Evolutionary conservation across 2,888 invertebrate species (phyloP).

Genomic region (Sminthurides aquaticus): DNA sequence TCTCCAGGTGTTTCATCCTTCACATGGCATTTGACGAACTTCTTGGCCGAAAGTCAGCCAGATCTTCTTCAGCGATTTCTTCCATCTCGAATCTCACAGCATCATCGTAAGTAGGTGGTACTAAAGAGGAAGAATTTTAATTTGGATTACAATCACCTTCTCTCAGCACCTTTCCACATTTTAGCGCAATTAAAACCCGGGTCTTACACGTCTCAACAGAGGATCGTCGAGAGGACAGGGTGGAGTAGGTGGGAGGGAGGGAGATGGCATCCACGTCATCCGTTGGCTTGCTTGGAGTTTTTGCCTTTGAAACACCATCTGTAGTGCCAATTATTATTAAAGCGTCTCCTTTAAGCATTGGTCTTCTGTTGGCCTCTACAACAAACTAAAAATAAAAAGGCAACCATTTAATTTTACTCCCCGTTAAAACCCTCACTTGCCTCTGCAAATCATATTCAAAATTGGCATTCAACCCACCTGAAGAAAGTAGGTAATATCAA

Average conservation of each 20-base stretch:
- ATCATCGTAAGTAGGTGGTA: constrained; percentile 9
- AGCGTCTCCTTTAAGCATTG: constrained; percentile 10
- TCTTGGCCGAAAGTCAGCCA: neutral
- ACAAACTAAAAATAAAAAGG: constrained; percentile 4
- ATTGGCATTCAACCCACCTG: constrained; percentile 10
- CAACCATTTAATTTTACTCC: neutral
- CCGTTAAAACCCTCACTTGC: too few species aligned
- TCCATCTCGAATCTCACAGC: neutral
- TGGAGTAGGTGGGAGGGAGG: constrained; percentile 16
- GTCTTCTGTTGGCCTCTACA: constrained; percentile 11
- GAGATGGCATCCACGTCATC: neutral
- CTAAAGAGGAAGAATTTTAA: constrained; percentile 1
- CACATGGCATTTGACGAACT: neutral
- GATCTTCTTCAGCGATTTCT: neutral
- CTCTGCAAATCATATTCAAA: neutral
- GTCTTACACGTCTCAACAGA: constrained; percentile 21
- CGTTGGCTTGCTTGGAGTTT: neutral
- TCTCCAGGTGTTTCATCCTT: too few species aligned
- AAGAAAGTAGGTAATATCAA: constrained; percentile 14
- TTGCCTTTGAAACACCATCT: neutral
- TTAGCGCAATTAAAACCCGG: too few species aligned
- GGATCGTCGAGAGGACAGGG: constrained; percentile 5
- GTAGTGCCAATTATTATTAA: constrained; percentile 19
- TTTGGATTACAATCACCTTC: too few species aligned
- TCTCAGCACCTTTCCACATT: too few species aligned